Conservation (phyloP, 2,888 invertebrate genomes). For the Ashinkailepas kermadecensis region DNA sequence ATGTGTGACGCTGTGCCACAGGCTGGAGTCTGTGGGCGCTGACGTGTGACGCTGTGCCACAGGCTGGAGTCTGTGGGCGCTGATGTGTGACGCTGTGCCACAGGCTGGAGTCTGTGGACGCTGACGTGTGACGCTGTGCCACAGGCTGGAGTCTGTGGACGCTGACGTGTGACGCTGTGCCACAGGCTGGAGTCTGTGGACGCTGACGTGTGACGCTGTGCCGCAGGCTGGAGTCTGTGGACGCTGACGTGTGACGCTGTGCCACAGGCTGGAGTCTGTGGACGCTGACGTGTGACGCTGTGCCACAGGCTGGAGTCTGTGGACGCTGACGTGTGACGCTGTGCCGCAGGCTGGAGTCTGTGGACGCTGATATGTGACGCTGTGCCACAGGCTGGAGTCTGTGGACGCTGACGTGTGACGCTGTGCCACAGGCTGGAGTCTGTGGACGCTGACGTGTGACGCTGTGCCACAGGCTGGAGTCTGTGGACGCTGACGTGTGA, state of each 20-base stretch:
- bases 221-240: too few relatives aligned
- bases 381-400: not conserved
- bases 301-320: too few relatives aligned
- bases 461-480: not conserved
- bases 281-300: not conserved
- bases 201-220: too few relatives aligned
- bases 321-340: too few relatives aligned
- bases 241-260: too few relatives aligned
- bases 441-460: too few relatives aligned
- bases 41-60: not conserved
- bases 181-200: too few relatives aligned
- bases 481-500: not conserved
- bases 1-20: not conserved
- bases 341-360: not conserved
- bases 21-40: not conserved
- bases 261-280: not conserved
- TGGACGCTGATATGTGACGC: slow-evolving; percentile 4
- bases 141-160: not conserved
- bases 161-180: not conserved
- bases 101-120: too few relatives aligned
- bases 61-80: too few relatives aligned
- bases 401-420: not conserved
- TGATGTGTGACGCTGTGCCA: too few relatives aligned
- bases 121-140: too few relatives aligned
- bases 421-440: too few relatives aligned